These are phyloP conservation scores for Cosmorhoe ocellata DNA, from an alignment of 2,888 invertebrate genomes.

Conservation along the genomic window DNA sequence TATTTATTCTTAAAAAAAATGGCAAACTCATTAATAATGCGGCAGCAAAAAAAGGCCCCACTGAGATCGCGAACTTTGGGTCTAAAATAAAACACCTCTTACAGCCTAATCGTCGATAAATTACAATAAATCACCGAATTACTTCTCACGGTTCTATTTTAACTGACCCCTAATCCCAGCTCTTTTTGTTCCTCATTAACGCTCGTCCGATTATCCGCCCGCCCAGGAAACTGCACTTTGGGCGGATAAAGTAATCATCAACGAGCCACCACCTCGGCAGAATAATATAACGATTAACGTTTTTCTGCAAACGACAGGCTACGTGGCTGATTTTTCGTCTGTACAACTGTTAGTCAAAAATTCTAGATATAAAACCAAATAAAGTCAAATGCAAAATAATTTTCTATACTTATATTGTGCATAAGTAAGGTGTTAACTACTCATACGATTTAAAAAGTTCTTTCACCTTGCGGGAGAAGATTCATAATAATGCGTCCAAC, in stretches of 20 bases:
- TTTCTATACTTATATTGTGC: too few relatives aligned
- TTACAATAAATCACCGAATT: slow-evolving; percentile 15
- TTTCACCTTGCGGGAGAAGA: too few relatives aligned
- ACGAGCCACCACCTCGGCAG: slow-evolving; percentile 40
- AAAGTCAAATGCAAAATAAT: too few relatives aligned
- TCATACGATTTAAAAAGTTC: too few relatives aligned
- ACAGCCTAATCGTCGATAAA: neutral
- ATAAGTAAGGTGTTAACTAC: too few relatives aligned
- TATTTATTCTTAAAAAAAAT: too few relatives aligned
- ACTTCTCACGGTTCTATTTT: slow-evolving; percentile 13
- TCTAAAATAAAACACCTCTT: slow-evolving; percentile 2
- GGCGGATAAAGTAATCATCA: slow-evolving; percentile 44
- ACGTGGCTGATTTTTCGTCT: neutral
- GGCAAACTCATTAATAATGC: too few relatives aligned
- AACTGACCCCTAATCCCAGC: slow-evolving; percentile 23
- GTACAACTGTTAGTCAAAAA: neutral
- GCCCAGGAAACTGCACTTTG: slow-evolving; percentile 34
- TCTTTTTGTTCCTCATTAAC: slow-evolving; percentile 44
- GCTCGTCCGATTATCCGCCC: slow-evolving; percentile 48
- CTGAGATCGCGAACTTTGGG: too few relatives aligned
- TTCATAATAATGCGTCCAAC: too few relatives aligned
- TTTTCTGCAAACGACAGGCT: slow-evolving; percentile 8
- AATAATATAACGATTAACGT: slow-evolving; percentile 34
- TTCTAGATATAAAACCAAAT: too few relatives aligned
- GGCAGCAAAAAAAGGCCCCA: too few relatives aligned